Evolutionary conservation across 2,113 vertebrate genomes (phyloP), one percentile per base, ranked within the genome.

Genomic region (Silurus meridionalis): DNA sequence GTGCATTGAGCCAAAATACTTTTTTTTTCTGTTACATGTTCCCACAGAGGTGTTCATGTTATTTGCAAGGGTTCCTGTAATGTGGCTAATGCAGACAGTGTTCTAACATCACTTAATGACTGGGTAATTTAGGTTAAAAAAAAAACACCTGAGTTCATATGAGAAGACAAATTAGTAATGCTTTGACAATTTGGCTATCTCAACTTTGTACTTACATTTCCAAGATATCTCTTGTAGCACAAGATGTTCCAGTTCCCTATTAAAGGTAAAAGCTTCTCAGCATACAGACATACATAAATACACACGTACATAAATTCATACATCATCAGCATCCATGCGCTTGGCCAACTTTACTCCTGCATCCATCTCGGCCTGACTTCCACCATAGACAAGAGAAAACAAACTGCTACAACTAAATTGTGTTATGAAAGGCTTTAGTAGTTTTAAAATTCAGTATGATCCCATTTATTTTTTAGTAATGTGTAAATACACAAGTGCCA

Each of bases 221-320:
- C 64, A 75, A 82, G 83, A 78, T 57, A 46, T 28, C 60, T 48
- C 37, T 46, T 57, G 53, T 25, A 87, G 25, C 58, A 28, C 53
- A 67, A 85, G 53, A 66, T 28, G 11, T 66, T 85, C 72, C 66
- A 69, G 58, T 64, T 57, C 69, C 53, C 80, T 52, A 80, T 67
- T 25, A 81, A 60, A 60, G 53, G 46, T 69, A 85, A 58, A 37
- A 85, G 57, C 21, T 67, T 58, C 50, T 87, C 37, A 89, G 50
- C 81, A 74, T 60, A 79, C 64, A 90, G 48, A 87, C 84, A 61
- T 86, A 89, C 90, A 85, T 87, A 90, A 91, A 90, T 83, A 91
- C 82, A 89, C 88, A 84, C 84, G 88, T 86, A 89, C 87, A 88
- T 83, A 87, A 83, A 88, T 82, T 87, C 84, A 85, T 89, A 87